Evolutionary conservation across 2,113 vertebrate species (phyloP).

Genomic region (Myodes glareolus): DNA sequence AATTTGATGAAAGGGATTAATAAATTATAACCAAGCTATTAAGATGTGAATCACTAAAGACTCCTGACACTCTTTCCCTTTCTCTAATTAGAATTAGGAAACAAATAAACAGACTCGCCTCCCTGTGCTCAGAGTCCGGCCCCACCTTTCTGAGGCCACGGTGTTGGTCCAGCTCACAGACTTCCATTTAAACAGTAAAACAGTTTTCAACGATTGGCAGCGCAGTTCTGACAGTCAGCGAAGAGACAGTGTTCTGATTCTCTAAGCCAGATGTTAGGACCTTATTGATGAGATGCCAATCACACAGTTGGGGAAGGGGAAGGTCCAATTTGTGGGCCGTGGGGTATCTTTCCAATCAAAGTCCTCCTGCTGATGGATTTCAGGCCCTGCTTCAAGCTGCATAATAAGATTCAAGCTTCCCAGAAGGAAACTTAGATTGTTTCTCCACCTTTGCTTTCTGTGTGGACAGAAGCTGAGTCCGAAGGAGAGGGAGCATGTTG

Average conservation of each 20-base stretch:
- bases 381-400: slow-evolving; percentile 44
- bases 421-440: slow-evolving; percentile 18
- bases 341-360: slow-evolving; percentile 66
- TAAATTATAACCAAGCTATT: slow-evolving; percentile 91
- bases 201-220: slow-evolving; percentile 46
- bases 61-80: slow-evolving; percentile 86
- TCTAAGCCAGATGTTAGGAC: slow-evolving; percentile 52
- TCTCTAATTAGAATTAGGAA: slow-evolving; percentile 89
- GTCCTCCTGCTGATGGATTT: slow-evolving; percentile 48
- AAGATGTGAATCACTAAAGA: slow-evolving; percentile 89
- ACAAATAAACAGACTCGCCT: slow-evolving; percentile 86
- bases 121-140: slow-evolving; percentile 77
- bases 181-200: slow-evolving; percentile 68
- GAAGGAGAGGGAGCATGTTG: background rate
- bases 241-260: background rate
- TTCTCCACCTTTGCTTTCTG: background rate
- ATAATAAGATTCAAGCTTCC: slow-evolving; percentile 13
- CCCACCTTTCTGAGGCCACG: slow-evolving; percentile 71
- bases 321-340: slow-evolving; percentile 58
- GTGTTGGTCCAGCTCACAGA: slow-evolving; percentile 29
- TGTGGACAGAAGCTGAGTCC: slow-evolving; percentile 12
- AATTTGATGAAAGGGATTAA: slow-evolving; percentile 91
- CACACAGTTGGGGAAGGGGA: slow-evolving; percentile 67
- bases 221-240: slow-evolving; percentile 18
- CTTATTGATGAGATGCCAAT: slow-evolving; percentile 64